Evolutionary conservation across 2,888 invertebrate genomes (phyloP), one percentile per base, ranked within the genome.

Genomic region (Pyrrhosoma nymphula): DNA sequence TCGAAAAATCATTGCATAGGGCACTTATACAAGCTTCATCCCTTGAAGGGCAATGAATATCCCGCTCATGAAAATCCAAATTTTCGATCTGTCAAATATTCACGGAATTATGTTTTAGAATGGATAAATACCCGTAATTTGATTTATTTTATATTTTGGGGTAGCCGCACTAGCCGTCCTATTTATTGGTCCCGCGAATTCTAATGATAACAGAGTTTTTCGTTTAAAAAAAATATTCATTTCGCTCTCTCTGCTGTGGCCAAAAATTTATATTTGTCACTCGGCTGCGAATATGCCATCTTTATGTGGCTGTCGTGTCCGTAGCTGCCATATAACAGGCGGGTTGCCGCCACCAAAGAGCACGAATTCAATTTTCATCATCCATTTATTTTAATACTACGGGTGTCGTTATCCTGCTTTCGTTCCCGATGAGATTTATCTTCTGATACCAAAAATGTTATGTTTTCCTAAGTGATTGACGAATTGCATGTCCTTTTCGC

Each of bases 401-500:
- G 63, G 47, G 69, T 26, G 69, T 69, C 47, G 39, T 47, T 23
- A 93, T 93, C 93, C 39, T 20, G 39, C 93, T 3, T 69, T 60
- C 47, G 47, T 69, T 93, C 47, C 39, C 93, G 82, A 39, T 69
- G 63, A 93, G 0, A 69, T 63, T 26, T 93, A 93, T 93, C 93
- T 26, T n/a, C 26, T 47, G 10, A 75, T 69, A 47, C n/a, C 47
- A 18, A 60, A n/a, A 93, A 69, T 18, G n/a, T 93, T 14, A n/a
- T 69, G 63, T 93, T 47, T 6, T 12, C 56, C 56, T 20, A 93
- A 75, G 47, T 69, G 93, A 93, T 63, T 63, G 93, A 93, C 63
- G 93, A 69, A 93, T 93, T 26, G 69, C 47, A 93, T 93, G 69
- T 93, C 47, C 82, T 89, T 75, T n/a, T 26, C 26, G 47, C 47